Evolutionary conservation across 2,797 vertebrate species (phyloP), one percentile per base, ranked within the genome.

Genomic region (Poecilia gillii): DNA sequence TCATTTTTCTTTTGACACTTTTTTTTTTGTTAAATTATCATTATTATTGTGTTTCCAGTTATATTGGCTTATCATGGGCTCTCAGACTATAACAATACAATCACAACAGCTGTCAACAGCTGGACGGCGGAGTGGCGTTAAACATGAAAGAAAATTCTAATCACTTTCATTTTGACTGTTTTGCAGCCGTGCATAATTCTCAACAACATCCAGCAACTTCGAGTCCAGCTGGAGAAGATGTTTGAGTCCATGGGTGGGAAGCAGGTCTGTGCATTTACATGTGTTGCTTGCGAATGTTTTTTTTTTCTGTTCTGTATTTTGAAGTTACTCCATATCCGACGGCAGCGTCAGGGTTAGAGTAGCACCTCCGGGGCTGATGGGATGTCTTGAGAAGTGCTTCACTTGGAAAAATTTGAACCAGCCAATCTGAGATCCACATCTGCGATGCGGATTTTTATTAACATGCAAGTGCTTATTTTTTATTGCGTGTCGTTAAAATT

Each of bases 181-280:
- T 87, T 64, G 79, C 83, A 99, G 99, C 95, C 99, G 86, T 99
- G 97, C 90, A 98, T 99, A 94, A 87, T 99, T 91, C 96, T 99
- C 93, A 99, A 99, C 93, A 99, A 99, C 93, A 98, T 99, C 84
- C 99, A 99, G 85, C 99, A 99, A 75, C 88, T 99, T 25, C 94
- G 99, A 39, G 97, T 99, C 77, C 98, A 99, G 80, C 96, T 99
- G 88, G 99, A 99, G 94, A 99, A 99, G 93, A 98, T 99, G 98
- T 99, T 99, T 87, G 98, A 99, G 93, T 97, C 98, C 75, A 99
- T 99, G 98, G 98, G 98, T 72, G 99, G 99, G 53, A 99, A 99
- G 93, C 98, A 99, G 97, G 99, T 99, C 78, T 91, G 91, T 91
- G 33, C 45, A 25, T 59, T 11, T 25, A 2, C 23, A 2, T 23